Evolutionary conservation across 2,888 invertebrate species (phyloP).

Genomic region (Leptogaster cylindrica): DNA sequence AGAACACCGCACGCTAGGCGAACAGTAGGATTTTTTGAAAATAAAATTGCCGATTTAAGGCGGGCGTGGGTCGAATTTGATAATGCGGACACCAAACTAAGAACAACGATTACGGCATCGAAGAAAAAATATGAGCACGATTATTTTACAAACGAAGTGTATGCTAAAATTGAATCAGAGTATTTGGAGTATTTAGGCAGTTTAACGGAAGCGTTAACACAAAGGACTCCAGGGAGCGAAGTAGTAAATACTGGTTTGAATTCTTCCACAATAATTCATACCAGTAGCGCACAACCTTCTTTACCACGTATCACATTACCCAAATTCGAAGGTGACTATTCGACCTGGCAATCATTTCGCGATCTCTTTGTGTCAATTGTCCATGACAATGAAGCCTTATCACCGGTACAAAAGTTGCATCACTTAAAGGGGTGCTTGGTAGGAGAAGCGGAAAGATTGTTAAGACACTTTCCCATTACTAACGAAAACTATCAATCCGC

Average conservation of each 20-base stretch:
- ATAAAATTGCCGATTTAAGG: neutral
- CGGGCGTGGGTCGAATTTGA: neutral
- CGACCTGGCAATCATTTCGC: neutral
- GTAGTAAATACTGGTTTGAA: too few relatives aligned
- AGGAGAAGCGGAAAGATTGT: neutral
- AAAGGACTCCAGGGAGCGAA: neutral
- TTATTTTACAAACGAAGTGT: neutral
- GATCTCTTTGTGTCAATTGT: neutral
- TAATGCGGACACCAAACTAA: neutral
- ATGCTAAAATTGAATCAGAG: neutral
- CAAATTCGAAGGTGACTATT: neutral
- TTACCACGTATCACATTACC: neutral
- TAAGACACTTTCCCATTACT: neutral
- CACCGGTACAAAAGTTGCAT: neutral
- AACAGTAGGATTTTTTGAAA: neutral
- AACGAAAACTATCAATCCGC: neutral
- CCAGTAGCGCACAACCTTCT: too few relatives aligned
- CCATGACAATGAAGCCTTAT: neutral
- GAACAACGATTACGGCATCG: neutral
- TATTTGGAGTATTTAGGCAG: neutral
- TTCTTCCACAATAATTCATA: too few relatives aligned
- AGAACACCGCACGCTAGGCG: neutral
- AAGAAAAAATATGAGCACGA: neutral
- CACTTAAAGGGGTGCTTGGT: neutral
- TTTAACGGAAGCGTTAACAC: neutral